Percentiles rank a stretch among this genome's conserved stretches.
These are phyloP conservation scores for Esox masquinongy DNA, from an alignment of 2,797 vertebrate species.

Conservation along the genomic window DNA sequence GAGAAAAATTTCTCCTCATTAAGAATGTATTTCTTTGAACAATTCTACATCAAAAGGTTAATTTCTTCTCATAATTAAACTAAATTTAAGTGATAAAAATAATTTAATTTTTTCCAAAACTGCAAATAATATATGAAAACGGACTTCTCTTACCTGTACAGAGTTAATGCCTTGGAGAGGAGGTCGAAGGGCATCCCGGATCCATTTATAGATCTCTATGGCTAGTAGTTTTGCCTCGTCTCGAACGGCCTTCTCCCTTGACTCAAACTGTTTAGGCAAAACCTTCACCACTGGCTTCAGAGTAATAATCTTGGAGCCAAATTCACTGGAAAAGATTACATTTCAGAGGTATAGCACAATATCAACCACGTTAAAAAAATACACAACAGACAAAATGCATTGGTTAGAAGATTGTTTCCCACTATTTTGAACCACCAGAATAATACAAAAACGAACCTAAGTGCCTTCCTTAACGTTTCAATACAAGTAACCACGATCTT, in stretches of 20 bases:
- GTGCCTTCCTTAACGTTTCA: conserved; percentile 87
- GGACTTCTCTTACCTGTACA: conserved; percentile 84
- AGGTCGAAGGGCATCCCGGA: conserved; percentile 90
- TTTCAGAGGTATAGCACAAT: not conserved
- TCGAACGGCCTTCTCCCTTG: conserved; percentile 95
- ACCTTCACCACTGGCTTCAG: conserved; percentile 96
- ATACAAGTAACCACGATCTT: conserved; percentile 93
- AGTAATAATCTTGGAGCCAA: conserved; percentile 94
- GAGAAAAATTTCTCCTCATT: no score
- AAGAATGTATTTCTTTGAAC: no score
- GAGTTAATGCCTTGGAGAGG: conserved; percentile 92
- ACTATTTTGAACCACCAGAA: no score
- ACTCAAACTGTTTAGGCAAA: conserved; percentile 96
- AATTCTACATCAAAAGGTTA: no score
- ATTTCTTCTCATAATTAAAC: no score
- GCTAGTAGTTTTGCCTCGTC: conserved; percentile 95
- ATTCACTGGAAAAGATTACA: conserved; percentile 81
- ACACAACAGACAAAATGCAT: conserved; percentile 25
- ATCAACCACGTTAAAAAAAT: conserved; percentile 6
- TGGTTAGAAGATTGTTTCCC: conserved; percentile 14
- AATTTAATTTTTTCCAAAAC: no score
- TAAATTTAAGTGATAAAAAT: no score
- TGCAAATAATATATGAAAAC: no score
- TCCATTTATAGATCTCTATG: conserved; percentile 95
- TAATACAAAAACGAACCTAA: conserved; percentile 79